Base-by-base conservation (phyloP, 2,888 invertebrate genomes). In the Apamea sordens region DNA sequence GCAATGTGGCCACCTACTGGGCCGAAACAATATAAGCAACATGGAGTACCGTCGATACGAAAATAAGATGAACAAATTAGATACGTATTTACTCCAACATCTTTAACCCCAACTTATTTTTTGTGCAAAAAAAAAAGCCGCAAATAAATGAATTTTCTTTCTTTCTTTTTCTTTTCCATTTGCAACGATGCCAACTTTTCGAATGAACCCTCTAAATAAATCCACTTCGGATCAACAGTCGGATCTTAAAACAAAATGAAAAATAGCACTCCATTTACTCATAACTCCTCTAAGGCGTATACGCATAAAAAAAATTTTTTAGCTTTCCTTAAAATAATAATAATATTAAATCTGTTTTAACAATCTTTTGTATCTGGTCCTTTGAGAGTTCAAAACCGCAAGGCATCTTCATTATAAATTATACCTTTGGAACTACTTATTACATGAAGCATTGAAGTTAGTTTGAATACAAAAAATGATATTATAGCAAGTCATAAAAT, bases 251-350 rank as follows among this genome's bases (percentile, higher is more conserved):
- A n/a, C 1, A 70, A 56, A 11, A 36, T 18, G 0, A 53, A 3
- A 18, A 8, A 10, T 47, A 72, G 5, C 5, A 44, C 44, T 85
- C 71, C 77, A 82, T 68, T 74, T 53, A 44, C 24, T 64, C 1
- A n/a, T 47, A 47, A 69, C 15, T 84, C 78, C 18, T 4, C 13
- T 15, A 47, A 72, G 11, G 44, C 6, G 6, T 15, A 32, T 15
- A 32, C 6, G 0, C 0, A 6, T n/a, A 7, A n/a, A n/a, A n/a
- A n/a, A n/a, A n/a, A n/a, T n/a, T n/a, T n/a, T n/a, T n/a, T n/a
- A n/a, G n/a, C n/a, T n/a, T n/a, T n/a, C n/a, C n/a, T n/a, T n/a
- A n/a, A 64, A 74, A 69, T 50, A 67, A 70, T 44, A 77, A 36
- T 28, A 50, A 53, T 18, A 56, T 24, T n/a, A 21, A 64, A 61